These are phyloP conservation scores for Erythrocebus patas DNA, from an alignment of 2,113 vertebrate species.

Conservation along the genomic window DNA sequence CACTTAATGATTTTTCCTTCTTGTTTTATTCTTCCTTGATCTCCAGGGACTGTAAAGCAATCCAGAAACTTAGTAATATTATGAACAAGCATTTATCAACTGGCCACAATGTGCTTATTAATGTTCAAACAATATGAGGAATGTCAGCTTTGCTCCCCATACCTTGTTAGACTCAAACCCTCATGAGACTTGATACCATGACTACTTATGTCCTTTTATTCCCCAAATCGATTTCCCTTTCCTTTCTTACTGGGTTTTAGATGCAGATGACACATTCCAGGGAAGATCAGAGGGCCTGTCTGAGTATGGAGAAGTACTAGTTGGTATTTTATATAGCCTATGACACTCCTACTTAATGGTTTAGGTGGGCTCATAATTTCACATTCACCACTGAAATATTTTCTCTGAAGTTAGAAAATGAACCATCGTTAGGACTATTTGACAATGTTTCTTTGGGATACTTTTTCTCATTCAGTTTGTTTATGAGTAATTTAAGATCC, in stretches of 20 bases:
- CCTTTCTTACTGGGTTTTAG: not conserved
- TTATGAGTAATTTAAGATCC: not conserved
- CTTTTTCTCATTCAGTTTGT: not conserved
- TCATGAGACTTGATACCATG: not conserved
- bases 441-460: not conserved
- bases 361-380: not conserved
- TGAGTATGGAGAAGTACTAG: not conserved
- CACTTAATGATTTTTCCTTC: not conserved
- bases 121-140: not conserved
- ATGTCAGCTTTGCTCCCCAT: not conserved
- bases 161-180: not conserved
- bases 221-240: not conserved
- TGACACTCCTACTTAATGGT: not conserved
- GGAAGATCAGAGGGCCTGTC: not conserved
- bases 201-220: not conserved
- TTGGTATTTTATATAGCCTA: not conserved
- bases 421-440: not conserved
- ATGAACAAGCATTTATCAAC: not conserved
- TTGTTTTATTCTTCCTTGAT: not conserved
- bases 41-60: not conserved
- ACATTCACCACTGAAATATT: not conserved
- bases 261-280: not conserved
- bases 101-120: not conserved
- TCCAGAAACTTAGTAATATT: not conserved
- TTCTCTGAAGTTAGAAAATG: not conserved